A percentile compares a stretch with the other conserved stretches of the same genome.
Conservation (phyloP, 2,797 vertebrate genomes). For the Phrynocephalus guinanensis region DNA sequence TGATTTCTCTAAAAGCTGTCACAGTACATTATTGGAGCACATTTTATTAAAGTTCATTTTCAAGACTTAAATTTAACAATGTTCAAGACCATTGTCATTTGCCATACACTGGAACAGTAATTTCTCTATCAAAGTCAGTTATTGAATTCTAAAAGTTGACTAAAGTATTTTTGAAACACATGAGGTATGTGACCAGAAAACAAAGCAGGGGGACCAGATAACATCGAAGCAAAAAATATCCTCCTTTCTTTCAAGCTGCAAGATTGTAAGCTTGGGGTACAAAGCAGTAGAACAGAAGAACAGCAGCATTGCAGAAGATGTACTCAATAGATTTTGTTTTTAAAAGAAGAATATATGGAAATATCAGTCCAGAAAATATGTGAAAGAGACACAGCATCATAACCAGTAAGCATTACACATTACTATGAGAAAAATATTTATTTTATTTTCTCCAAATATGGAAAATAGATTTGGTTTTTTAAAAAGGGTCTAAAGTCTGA, state of each 20-base stretch:
- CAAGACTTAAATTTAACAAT: constrained; percentile 64
- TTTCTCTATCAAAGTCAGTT: constrained; percentile 64
- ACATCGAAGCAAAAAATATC: background rate
- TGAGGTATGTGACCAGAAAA: constrained; percentile 28
- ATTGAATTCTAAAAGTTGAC: constrained; percentile 57
- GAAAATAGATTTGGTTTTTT: background rate
- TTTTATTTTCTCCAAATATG: background rate
- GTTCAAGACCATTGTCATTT: constrained; percentile 67
- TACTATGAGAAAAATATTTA: background rate
- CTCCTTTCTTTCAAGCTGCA: background rate
- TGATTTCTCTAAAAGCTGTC: constrained; percentile 71
- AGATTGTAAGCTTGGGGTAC: background rate
- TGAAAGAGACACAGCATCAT: background rate
- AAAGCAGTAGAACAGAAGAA: background rate
- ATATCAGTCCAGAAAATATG: background rate
- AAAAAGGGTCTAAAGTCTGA: background rate
- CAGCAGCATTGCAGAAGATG: background rate
- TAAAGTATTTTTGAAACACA: constrained; percentile 56
- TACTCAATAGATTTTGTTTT: background rate
- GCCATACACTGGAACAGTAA: constrained; percentile 53
- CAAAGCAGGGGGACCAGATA: constrained; percentile 24
- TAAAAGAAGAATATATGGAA: rapidly evolving
- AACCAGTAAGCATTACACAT: background rate
- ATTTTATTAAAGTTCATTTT: constrained; percentile 73
- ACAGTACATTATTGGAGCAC: constrained; percentile 60